Percentiles rank a stretch among this genome's conserved stretches.
Conservation (phyloP, 2,797 vertebrate genomes). For the Siniperca obscura region DNA sequence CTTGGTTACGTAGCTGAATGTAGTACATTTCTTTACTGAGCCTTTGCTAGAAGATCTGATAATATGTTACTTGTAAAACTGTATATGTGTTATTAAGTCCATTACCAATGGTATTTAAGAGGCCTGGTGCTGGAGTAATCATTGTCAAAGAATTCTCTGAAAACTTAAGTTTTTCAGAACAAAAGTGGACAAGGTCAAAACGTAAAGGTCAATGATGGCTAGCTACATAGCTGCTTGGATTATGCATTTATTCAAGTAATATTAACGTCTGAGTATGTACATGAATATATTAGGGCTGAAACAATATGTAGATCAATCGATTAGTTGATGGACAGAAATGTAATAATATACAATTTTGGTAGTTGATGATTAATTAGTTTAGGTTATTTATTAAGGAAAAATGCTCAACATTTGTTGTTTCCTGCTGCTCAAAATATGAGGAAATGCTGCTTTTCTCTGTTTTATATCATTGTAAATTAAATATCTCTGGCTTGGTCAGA, state of each 20-base stretch:
- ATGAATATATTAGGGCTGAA: background rate
- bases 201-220: too few species aligned
- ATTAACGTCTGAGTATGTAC: background rate
- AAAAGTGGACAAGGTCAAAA: background rate
- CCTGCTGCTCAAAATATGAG: background rate
- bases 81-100: background rate
- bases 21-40: background rate
- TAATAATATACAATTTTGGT: background rate
- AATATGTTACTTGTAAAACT: background rate
- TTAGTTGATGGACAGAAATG: background rate
- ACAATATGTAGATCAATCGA: background rate
- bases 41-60: background rate
- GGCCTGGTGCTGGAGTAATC: background rate
- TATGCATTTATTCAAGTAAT: background rate
- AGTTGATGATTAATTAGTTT: too few species aligned
- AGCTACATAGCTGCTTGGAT: background rate
- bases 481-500: background rate
- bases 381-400: background rate
- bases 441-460: background rate
- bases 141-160: background rate
- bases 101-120: background rate
- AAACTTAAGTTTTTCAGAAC: background rate
- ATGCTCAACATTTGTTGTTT: background rate
- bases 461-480: background rate
- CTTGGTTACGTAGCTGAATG: background rate